These are phyloP conservation scores for Lobophora halterata DNA, from an alignment of 2,888 invertebrate species.

Conservation along the genomic window DNA sequence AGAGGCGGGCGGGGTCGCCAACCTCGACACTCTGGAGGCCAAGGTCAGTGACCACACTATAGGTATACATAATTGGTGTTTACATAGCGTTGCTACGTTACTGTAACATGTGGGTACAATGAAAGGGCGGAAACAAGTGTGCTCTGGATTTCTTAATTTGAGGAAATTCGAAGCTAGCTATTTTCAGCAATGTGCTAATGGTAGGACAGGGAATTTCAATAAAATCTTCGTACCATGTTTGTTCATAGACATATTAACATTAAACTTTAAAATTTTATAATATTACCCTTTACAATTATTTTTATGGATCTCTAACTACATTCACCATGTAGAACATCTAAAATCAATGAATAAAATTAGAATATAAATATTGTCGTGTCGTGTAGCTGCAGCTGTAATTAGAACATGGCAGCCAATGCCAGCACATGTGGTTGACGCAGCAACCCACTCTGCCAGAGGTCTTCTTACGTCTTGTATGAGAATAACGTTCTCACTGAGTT, in stretches of 20 bases:
- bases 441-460: conserved; percentile 6
- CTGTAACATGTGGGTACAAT: conserved; percentile 21
- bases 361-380: conserved; percentile 13
- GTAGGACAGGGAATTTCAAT: too few species aligned
- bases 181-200: too few species aligned
- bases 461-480: too few species aligned
- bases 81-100: conserved; percentile 19
- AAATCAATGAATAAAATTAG: conserved; percentile 9
- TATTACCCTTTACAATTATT: too few species aligned
- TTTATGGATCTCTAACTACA: too few species aligned
- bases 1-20: conserved; percentile 82
- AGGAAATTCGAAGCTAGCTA: conserved; percentile 6
- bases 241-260: too few species aligned
- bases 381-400: conserved; percentile 13
- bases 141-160: conserved; percentile 22
- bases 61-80: conserved; percentile 20
- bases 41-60: conserved; percentile 80
- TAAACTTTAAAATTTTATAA: too few species aligned
- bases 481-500: too few species aligned
- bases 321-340: too few species aligned
- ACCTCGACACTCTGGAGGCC: conserved; percentile 88
- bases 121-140: conserved; percentile 27
- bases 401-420: conserved; percentile 10
- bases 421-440: conserved; percentile 9
- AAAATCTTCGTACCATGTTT: too few species aligned